phyloP scores from a whole-genome alignment of 2,113 vertebrate genomes.

The Centrocercus urophasianus region DNA sequence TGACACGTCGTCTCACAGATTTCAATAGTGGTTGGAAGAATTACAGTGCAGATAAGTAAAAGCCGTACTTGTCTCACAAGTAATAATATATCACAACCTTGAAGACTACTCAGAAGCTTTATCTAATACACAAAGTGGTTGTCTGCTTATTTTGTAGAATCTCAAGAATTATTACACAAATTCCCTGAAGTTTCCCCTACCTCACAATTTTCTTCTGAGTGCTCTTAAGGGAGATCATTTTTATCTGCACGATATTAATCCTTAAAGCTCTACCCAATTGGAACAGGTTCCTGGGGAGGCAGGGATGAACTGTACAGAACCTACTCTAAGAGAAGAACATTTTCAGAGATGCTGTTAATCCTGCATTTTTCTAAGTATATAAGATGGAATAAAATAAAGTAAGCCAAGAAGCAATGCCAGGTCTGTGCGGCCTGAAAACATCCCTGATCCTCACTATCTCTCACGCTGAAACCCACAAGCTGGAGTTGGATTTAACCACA shows the following conservation, averaged over 20 bases:
- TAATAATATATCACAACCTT: background rate
- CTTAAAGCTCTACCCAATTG: background rate
- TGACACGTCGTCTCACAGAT: background rate
- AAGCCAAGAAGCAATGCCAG: background rate
- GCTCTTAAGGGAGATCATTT: background rate
- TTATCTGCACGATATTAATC: background rate
- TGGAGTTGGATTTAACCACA: background rate
- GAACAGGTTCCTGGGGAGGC: background rate
- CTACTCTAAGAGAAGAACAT: background rate
- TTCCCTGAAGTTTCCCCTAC: background rate
- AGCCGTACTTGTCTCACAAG: background rate
- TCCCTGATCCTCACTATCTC: background rate
- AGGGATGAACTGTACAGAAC: background rate
- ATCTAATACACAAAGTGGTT: background rate
- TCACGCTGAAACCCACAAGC: background rate
- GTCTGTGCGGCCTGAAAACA: background rate
- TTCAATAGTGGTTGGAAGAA: background rate
- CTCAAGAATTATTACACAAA: background rate
- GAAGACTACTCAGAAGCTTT: background rate
- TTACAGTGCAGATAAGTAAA: background rate
- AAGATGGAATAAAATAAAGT: no score
- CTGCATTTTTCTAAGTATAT: background rate
- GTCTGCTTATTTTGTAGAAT: background rate
- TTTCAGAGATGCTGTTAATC: background rate
- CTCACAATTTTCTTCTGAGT: background rate